Evolutionary conservation across 2,888 invertebrate species (phyloP).

Genomic region (Lasioglossum calceatum): DNA sequence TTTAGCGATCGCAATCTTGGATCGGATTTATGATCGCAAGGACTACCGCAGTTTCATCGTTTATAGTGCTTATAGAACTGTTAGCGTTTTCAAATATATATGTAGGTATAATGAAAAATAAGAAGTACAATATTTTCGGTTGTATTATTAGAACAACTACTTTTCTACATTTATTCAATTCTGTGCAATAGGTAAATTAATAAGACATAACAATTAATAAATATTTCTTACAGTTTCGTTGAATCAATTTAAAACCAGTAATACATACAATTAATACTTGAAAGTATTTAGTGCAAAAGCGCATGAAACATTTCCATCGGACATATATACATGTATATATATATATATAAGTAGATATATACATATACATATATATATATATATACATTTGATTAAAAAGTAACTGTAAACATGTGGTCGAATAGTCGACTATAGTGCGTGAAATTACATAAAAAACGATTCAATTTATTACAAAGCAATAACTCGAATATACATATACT

Average conservation of each 20-base stretch:
- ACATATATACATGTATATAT: slow-evolving; percentile 13
- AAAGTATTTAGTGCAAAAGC: slow-evolving; percentile 2
- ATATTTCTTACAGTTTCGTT: background rate
- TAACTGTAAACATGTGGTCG: slow-evolving; percentile 38
- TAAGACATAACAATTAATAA: slow-evolving; percentile 9
- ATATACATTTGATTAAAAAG: slow-evolving; percentile 36
- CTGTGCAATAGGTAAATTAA: slow-evolving; percentile 28
- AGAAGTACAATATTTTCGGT: background rate
- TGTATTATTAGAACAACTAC: slow-evolving; percentile 24
- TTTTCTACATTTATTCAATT: slow-evolving; percentile 33
- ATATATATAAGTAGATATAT: no score
- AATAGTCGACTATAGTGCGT: slow-evolving; percentile 43
- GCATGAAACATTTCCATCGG: background rate
- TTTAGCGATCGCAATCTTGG: background rate
- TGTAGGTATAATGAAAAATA: background rate
- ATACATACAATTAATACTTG: slow-evolving; percentile 22
- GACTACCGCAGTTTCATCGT: background rate
- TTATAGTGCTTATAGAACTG: background rate
- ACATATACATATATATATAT: no score
- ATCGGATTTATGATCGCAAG: background rate
- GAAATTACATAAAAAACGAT: slow-evolving; percentile 52
- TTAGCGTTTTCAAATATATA: background rate
- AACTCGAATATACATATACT: slow-evolving; percentile 35
- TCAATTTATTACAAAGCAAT: slow-evolving; percentile 33
- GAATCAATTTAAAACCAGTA: slow-evolving; percentile 21